Base-by-base conservation (phyloP, 2,797 vertebrate species). In the Parauchenoglanis ngamensis region DNA sequence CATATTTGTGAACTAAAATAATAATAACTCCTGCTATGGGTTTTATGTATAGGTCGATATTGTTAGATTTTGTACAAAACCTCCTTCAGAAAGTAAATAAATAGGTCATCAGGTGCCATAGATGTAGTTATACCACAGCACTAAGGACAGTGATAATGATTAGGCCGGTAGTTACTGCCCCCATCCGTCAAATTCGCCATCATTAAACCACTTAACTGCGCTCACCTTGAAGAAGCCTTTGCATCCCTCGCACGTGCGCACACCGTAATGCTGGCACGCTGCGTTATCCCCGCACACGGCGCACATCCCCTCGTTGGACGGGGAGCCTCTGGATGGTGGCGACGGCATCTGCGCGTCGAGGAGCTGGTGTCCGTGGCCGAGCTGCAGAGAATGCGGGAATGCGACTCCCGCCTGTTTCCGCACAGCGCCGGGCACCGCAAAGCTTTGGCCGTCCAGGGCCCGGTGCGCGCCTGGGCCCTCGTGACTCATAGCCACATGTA, bases 231-330 rank as follows among this genome's bases (percentile, higher is more conserved):
- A 99, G 94, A 99, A 99, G 84, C 98, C 98, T 95, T 99, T 99
- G 95, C 98, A 99, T 82, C 98, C 98, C 94, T 99, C 98, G 94
- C 98, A 99, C 86, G 98, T 99, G 90, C 98, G 96, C 52, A 99
- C 98, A 77, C 98, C 98, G 88, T 99, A 99, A 92, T 99, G 98
- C 93, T 99, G 98, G 92, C 98, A 99, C 83, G 98, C 97, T 10
- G 98, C 98, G 92, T 99, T 99, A 96, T 99, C 98, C 65, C 98
- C 98, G 83, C 98, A 99, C 35, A 99, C 98, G 0, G 98, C 98
- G 82, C 98, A 99, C 87, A 98, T 96, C 91, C 98, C 98, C 94
- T 99, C 98, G 92, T 98, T 98, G 93, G 98, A 98, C 75, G 98
- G 98, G 7, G 98, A 99, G 68, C 98, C 98, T 90, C 98, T 95